A percentile compares a stretch with the other conserved stretches of the same genome.
Conservation (phyloP, 2,888 invertebrate genomes). For the Nowickia ferox region DNA sequence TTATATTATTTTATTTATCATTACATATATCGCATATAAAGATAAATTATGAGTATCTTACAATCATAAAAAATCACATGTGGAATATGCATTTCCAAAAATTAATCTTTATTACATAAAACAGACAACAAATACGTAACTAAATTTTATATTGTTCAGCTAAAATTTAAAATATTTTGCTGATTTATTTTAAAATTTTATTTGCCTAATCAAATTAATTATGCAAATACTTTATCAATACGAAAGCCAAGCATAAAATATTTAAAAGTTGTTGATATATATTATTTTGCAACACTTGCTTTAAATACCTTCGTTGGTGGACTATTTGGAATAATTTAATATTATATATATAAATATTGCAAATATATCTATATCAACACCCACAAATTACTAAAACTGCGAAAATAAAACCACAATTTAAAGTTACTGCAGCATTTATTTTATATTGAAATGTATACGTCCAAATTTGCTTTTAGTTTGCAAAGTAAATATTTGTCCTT, state of each 20-base stretch:
- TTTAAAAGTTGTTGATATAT: constrained; percentile 32
- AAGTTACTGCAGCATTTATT: constrained; percentile 41
- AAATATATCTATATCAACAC: constrained; percentile 40
- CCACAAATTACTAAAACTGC: not conserved
- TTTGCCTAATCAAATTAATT: not conserved
- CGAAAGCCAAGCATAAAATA: constrained; percentile 9
- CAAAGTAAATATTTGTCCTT: constrained; percentile 21
- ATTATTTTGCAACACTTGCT: constrained; percentile 23
- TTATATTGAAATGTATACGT: not conserved
- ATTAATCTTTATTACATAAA: too few relatives aligned
- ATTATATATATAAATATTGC: constrained; percentile 21
- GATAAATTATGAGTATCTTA: too few relatives aligned
- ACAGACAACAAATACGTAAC: too few relatives aligned
- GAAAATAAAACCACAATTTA: constrained; percentile 23
- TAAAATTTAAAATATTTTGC: not conserved
- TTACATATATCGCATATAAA: too few relatives aligned
- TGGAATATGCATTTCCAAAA: too few relatives aligned
- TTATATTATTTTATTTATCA: too few relatives aligned
- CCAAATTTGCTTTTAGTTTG: not conserved
- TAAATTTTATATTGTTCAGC: not conserved
- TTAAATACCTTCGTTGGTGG: constrained; percentile 1
- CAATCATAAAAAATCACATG: too few relatives aligned
- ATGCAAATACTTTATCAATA: constrained; percentile 1
- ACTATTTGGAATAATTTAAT: constrained; percentile 26
- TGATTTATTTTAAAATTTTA: not conserved